Conservation (phyloP, 2,113 vertebrate species). For the Elephantulus edwardii region DNA sequence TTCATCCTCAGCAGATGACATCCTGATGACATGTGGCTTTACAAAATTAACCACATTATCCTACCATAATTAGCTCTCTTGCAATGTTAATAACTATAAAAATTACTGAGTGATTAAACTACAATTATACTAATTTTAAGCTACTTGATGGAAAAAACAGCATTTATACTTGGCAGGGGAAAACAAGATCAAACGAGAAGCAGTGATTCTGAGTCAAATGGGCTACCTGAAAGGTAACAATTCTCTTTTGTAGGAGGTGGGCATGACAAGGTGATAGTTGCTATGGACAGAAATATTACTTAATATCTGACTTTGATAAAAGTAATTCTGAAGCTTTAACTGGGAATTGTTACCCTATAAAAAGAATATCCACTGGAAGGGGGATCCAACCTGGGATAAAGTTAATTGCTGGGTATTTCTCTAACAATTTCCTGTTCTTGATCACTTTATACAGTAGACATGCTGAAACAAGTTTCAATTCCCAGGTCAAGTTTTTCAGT, state of each 20-base stretch:
- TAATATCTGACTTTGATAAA: background rate
- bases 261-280: background rate
- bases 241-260: background rate
- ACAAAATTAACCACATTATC: constrained; percentile 46
- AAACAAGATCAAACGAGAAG: constrained; percentile 4
- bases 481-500: constrained; percentile 41
- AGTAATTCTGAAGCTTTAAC: constrained; percentile 17
- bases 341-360: background rate
- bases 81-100: constrained; percentile 50
- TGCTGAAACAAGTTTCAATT: constrained; percentile 11
- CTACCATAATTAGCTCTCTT: constrained; percentile 34
- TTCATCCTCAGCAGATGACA: background rate
- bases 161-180: background rate
- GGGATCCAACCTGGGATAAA: background rate
- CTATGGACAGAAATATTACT: background rate
- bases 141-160: constrained; percentile 33
- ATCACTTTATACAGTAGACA: background rate
- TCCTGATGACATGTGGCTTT: constrained; percentile 42
- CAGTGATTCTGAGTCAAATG: background rate
- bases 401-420: constrained; percentile 18
- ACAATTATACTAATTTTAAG: constrained; percentile 43
- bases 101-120: constrained; percentile 45
- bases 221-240: background rate
- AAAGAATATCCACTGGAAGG: background rate
- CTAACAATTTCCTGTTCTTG: background rate